Percentiles rank a stretch among this genome's conserved stretches.
These are phyloP conservation scores for Dione juno DNA, from an alignment of 2,888 invertebrate genomes.

Conservation along the genomic window DNA sequence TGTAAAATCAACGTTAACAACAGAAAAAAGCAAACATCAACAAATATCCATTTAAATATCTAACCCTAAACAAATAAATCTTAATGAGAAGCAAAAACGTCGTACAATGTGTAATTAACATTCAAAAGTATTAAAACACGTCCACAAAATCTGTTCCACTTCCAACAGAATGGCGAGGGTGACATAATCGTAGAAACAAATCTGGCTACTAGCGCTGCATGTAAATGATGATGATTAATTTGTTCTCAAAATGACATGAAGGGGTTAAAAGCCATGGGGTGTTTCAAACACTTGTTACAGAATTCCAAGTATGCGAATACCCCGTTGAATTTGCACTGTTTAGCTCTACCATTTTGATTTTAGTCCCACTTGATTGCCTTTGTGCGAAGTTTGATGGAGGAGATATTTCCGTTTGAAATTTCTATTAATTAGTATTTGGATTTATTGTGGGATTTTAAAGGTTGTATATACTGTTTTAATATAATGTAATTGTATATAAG, in stretches of 20 bases:
- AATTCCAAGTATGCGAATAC: slow-evolving; percentile 66
- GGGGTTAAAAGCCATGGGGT: slow-evolving; percentile 80
- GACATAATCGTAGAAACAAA: slow-evolving; percentile 83
- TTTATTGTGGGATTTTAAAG: slow-evolving; percentile 51
- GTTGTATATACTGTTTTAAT: slow-evolving; percentile 28
- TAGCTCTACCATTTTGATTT: slow-evolving; percentile 63
- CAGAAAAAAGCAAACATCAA: not conserved
- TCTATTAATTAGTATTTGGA: slow-evolving; percentile 71
- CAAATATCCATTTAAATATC: not conserved
- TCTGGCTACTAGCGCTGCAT: slow-evolving; percentile 81
- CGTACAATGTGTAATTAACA: slow-evolving; percentile 58
- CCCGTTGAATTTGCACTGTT: slow-evolving; percentile 64
- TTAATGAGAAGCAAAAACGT: slow-evolving; percentile 35
- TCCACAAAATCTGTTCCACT: slow-evolving; percentile 70
- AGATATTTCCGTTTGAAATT: slow-evolving; percentile 78
- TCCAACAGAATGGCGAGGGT: slow-evolving; percentile 73
- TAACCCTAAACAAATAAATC: slow-evolving; percentile 25
- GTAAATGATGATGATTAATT: slow-evolving; percentile 84
- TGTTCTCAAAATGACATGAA: slow-evolving; percentile 82
- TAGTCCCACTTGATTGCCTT: slow-evolving; percentile 76
- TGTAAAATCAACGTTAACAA: not conserved
- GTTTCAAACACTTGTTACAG: slow-evolving; percentile 73
- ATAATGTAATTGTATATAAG: not conserved
- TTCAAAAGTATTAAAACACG: slow-evolving; percentile 69
- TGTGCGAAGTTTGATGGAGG: slow-evolving; percentile 79